These are phyloP conservation scores for Dolichopus griseipennis DNA, from an alignment of 2,888 invertebrate species.

Conservation along the genomic window DNA sequence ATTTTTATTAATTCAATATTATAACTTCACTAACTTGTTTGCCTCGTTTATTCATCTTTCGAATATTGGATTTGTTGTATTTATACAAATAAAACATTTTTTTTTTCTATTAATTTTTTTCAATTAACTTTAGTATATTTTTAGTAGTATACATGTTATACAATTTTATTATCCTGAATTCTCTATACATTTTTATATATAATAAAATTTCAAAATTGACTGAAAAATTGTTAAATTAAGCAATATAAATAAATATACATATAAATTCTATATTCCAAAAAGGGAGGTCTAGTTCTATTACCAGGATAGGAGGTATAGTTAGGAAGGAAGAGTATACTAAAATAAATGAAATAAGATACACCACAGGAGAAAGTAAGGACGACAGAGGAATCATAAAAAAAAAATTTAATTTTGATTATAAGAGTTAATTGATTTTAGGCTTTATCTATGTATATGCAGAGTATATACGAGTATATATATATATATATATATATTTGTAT, in stretches of 20 bases:
- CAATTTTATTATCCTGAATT: not conserved
- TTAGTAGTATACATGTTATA: not conserved
- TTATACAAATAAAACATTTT: not conserved
- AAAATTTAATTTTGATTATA: not conserved
- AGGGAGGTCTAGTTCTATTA: no score
- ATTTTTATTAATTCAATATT: no score
- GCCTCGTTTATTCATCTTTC: no score
- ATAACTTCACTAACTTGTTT: no score
- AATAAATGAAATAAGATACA: not conserved
- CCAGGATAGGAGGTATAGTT: no score
- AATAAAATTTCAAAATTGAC: not conserved
- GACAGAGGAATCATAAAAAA: not conserved
- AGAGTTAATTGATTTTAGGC: not conserved
- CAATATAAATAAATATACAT: not conserved
- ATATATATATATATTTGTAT: not conserved
- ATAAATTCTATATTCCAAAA: no score
- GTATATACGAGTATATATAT: not conserved
- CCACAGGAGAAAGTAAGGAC: not conserved
- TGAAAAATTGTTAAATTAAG: not conserved
- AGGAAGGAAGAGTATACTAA: not conserved
- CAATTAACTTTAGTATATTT: not conserved
- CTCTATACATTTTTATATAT: no score
- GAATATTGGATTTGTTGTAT: no score
- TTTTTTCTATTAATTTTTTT: not conserved
- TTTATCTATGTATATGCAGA: no score